A percentile compares a stretch with the other conserved stretches of the same genome.
Evolutionary conservation across 2,113 vertebrate species (phyloP).

Genomic region (Gnathonemus echidnorhynchus): DNA sequence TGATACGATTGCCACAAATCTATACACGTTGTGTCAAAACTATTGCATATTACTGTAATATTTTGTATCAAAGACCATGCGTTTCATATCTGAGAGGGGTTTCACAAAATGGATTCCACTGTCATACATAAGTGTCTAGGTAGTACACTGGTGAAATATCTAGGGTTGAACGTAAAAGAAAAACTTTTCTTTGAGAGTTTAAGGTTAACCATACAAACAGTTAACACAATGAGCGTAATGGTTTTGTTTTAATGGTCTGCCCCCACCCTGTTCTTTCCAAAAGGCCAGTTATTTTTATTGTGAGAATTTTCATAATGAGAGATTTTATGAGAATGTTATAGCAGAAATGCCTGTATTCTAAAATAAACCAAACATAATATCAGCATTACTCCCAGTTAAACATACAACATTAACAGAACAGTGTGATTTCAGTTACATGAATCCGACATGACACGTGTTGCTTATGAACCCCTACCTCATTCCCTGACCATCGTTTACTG

Average conservation of each 20-base stretch:
- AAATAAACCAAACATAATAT: neutral
- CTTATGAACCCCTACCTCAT: slow-evolving; percentile 61
- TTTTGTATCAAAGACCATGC: neutral
- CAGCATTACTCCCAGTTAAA: neutral
- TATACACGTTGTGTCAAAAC: neutral
- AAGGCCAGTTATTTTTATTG: neutral
- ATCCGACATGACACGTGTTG: neutral
- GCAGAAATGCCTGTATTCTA: neutral
- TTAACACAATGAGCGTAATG: neutral
- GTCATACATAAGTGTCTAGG: neutral
- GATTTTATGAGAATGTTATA: neutral
- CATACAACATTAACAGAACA: neutral
- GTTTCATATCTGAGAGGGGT: neutral
- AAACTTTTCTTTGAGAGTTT: too few species aligned
- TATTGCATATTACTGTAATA: neutral
- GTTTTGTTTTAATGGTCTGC: neutral
- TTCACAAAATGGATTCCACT: neutral
- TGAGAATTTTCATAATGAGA: neutral
- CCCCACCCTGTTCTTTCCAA: neutral
- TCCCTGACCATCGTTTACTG: slow-evolving; percentile 86
- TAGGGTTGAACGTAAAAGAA: neutral
- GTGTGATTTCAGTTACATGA: neutral
- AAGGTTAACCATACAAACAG: neutral
- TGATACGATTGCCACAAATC: neutral
- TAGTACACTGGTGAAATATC: neutral